These are phyloP conservation scores for Cheirogaleus medius DNA, from an alignment of 2,113 vertebrate genomes.

Conservation along the genomic window DNA sequence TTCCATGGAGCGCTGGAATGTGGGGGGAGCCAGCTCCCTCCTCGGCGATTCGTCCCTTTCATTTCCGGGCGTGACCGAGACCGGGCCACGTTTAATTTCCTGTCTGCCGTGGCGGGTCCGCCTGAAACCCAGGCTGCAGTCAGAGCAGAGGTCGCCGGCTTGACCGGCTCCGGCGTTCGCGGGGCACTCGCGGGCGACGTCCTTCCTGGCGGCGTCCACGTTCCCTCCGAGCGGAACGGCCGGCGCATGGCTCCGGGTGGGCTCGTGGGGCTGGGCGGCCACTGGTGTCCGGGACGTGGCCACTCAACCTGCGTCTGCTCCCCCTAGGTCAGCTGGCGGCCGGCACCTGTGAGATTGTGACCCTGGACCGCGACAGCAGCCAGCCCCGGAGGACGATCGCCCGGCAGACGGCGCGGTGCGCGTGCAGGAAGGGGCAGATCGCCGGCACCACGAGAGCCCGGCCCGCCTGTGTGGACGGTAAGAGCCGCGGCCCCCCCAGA, in stretches of 20 bases:
- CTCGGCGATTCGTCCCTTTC: background rate
- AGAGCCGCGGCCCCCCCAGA: conserved; percentile 69
- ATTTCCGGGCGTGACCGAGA: background rate
- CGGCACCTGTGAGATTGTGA: conserved; percentile 98
- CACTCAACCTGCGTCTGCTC: conserved; percentile 77
- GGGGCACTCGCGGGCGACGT: accelerated
- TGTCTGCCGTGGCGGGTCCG: background rate
- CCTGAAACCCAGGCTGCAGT: background rate
- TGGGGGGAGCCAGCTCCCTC: background rate
- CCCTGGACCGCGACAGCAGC: conserved; percentile 97
- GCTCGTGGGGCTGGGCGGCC: background rate
- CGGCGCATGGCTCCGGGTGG: background rate
- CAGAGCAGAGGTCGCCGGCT: background rate
- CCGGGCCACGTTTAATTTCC: background rate
- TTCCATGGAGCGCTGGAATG: accelerated
- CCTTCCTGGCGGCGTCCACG: accelerated
- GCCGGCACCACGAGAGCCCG: conserved; percentile 98
- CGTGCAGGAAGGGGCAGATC: conserved; percentile 99
- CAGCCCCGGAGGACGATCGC: conserved; percentile 98
- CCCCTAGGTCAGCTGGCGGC: conserved; percentile 97
- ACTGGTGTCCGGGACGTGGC: background rate
- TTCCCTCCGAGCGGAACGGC: accelerated
- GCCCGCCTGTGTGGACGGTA: conserved; percentile 99
- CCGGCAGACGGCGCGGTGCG: conserved; percentile 98
- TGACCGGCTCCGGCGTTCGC: accelerated